Evolutionary conservation across 2,797 vertebrate species (phyloP).

Genomic region (Lepilemur septentrionalis): DNA sequence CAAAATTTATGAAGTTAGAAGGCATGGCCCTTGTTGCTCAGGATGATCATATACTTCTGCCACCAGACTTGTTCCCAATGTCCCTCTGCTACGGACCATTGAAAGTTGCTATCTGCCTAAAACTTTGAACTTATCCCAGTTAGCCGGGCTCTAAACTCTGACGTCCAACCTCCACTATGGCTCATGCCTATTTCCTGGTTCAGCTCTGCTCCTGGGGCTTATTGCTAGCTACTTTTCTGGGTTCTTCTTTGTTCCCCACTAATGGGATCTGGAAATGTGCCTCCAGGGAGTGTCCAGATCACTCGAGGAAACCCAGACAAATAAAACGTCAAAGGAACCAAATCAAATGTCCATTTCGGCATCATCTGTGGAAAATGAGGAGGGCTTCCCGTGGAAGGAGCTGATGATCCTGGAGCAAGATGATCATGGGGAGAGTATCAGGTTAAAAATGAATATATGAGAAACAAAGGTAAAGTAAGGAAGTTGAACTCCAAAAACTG

Average conservation of each 20-base stretch:
- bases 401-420: not conserved
- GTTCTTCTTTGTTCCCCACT: not conserved
- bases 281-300: fast-evolving
- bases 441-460: not conserved
- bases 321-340: not conserved
- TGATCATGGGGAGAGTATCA: not conserved
- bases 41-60: not conserved
- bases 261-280: not conserved
- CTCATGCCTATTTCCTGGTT: not conserved
- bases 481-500: not conserved
- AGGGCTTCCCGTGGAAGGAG: not conserved
- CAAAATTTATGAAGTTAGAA: not conserved
- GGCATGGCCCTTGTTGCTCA: not conserved
- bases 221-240: not conserved
- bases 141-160: not conserved
- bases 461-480: not conserved
- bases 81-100: not conserved
- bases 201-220: not conserved
- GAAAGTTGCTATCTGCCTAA: no score
- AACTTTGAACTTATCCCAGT: not conserved
- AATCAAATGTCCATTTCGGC: not conserved
- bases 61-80: not conserved
- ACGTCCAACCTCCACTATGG: not conserved
- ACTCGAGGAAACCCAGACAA: not conserved
- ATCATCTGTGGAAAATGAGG: not conserved